phyloP scores from a whole-genome alignment of 2,797 vertebrate species.

The Micromesistius poutassou region DNA sequence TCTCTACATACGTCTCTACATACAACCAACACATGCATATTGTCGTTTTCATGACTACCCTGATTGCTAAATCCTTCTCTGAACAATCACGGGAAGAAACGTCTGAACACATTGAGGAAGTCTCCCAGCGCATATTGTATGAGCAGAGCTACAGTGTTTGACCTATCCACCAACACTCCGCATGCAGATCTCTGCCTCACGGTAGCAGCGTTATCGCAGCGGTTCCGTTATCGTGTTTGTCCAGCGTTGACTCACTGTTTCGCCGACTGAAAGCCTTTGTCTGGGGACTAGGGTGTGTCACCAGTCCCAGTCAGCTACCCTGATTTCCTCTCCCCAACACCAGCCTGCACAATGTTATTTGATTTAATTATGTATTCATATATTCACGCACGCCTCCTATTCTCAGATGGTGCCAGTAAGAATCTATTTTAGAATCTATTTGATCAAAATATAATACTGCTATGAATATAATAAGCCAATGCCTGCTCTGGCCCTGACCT shows the following conservation, averaged over 20 bases:
- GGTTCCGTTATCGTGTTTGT: neutral
- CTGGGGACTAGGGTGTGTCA: conserved; percentile 36
- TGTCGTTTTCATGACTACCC: neutral
- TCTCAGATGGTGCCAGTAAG: neutral
- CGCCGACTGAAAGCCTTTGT: conserved; percentile 20
- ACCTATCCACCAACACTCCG: neutral
- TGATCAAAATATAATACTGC: neutral
- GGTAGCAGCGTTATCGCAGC: neutral
- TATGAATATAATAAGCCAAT: neutral
- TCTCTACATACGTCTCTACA: too few species aligned
- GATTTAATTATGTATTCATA: neutral
- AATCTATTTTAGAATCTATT: neutral
- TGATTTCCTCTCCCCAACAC: neutral
- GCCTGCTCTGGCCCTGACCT: neutral
- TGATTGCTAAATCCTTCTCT: neutral
- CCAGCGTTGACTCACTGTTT: neutral
- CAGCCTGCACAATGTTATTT: neutral
- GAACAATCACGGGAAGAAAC: neutral
- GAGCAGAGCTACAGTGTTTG: neutral
- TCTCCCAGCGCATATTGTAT: neutral
- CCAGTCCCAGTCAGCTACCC: neutral
- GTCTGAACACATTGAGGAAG: neutral
- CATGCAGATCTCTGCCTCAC: neutral
- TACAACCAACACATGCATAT: neutral
- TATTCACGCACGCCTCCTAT: neutral